phyloP scores from a whole-genome alignment of 2,888 invertebrate genomes.

The Candidula unifasciata region DNA sequence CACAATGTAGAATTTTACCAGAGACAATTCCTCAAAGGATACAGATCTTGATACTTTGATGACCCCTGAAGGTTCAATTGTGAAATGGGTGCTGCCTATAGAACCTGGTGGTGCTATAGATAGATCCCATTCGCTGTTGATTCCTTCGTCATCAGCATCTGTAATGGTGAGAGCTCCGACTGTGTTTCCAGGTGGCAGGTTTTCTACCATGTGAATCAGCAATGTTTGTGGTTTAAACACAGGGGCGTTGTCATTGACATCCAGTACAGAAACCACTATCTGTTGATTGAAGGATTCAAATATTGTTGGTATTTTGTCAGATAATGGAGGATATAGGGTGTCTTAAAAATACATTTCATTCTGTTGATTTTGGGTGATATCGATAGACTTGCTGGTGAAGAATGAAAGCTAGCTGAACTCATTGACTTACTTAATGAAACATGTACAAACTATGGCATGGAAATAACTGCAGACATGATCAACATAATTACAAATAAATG shows the following conservation, averaged over 20 bases:
- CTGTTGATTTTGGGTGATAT: too few relatives aligned
- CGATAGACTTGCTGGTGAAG: too few relatives aligned
- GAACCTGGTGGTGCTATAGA: neutral
- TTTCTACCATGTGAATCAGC: conserved; percentile 24
- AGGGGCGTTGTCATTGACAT: conserved; percentile 70
- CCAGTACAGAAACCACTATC: conserved; percentile 43
- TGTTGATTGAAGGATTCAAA: neutral
- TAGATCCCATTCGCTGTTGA: neutral
- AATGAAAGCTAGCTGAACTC: too few relatives aligned
- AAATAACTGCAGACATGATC: too few relatives aligned
- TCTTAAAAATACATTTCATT: too few relatives aligned
- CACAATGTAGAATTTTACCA: conserved; percentile 28
- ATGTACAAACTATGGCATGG: too few relatives aligned
- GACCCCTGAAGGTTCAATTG: neutral
- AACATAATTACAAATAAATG: too few relatives aligned
- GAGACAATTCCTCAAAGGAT: conserved; percentile 3
- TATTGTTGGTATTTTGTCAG: neutral
- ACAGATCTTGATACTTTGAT: conserved; percentile 9
- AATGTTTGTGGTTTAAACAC: conserved; percentile 55
- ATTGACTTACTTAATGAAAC: too few relatives aligned
- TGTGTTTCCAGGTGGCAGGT: neutral
- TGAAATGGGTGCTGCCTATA: conserved; percentile 24
- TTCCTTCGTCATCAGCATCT: conserved; percentile 30
- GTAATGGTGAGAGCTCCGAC: conserved; percentile 20
- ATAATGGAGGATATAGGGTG: too few relatives aligned